These are phyloP conservation scores for Sphinx pinastri DNA, from an alignment of 2,888 invertebrate species.

Conservation along the genomic window DNA sequence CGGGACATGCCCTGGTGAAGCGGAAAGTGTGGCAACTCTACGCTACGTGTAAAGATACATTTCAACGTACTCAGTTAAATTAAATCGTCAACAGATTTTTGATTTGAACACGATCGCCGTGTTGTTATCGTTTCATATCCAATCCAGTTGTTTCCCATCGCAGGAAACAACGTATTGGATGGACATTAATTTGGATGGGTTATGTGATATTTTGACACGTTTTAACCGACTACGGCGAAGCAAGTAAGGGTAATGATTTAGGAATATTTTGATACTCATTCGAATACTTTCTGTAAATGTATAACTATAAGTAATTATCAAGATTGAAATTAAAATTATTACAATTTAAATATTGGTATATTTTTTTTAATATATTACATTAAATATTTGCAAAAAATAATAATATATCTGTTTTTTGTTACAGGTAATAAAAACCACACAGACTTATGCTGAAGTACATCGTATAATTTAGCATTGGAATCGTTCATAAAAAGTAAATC, in stretches of 20 bases:
- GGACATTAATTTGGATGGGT: background rate
- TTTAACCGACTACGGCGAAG: no score
- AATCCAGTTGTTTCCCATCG: background rate
- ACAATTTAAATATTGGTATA: no score
- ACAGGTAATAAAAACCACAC: slow-evolving; percentile 22
- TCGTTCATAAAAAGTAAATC: no score
- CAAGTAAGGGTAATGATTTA: no score
- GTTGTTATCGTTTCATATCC: background rate
- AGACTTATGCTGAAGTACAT: background rate
- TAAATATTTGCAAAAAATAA: background rate
- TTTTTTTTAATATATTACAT: no score
- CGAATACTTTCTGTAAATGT: no score
- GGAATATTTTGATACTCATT: no score
- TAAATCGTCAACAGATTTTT: background rate
- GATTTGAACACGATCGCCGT: background rate
- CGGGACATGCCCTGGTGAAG: no score
- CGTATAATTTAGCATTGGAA: background rate
- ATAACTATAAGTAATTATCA: no score
- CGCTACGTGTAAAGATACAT: no score
- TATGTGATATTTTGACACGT: background rate
- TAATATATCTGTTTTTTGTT: slow-evolving; percentile 29
- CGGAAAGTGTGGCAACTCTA: no score
- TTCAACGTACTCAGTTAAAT: background rate
- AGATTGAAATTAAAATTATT: no score
- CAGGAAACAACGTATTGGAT: background rate